Conservation (phyloP, 1,140 invertebrate species). For the Megalopta genalis region DNA sequence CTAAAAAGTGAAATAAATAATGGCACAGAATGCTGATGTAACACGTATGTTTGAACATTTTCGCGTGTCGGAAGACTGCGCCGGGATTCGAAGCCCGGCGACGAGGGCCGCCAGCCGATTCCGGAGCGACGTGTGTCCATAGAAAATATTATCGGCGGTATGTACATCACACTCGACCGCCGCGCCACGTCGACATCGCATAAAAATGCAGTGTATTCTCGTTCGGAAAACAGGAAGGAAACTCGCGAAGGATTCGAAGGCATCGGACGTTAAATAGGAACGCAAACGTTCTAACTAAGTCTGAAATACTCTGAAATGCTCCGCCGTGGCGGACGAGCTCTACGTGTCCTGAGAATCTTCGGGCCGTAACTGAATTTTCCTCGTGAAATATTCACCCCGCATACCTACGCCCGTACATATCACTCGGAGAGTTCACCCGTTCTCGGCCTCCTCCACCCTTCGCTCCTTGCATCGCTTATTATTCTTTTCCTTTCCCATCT, state of each 20-base stretch:
- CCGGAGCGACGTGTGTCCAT: background rate
- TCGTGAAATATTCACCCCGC: constrained; percentile 78
- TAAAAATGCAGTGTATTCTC: constrained; percentile 56
- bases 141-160: background rate
- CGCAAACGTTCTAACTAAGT: constrained; percentile 79
- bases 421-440: constrained; percentile 67
- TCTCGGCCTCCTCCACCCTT: constrained; percentile 49
- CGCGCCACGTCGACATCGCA: constrained; percentile 11
- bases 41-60: no score
- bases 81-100: no score
- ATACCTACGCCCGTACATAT: constrained; percentile 76
- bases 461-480: constrained; percentile 34
- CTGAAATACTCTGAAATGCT: constrained; percentile 75
- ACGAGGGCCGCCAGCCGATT: background rate
- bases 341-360: constrained; percentile 77
- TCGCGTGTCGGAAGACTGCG: no score
- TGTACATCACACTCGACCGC: background rate
- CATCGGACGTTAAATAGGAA: constrained; percentile 74
- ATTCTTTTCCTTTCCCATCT: constrained; percentile 15
- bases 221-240: constrained; percentile 51
- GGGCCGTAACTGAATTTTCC: constrained; percentile 78
- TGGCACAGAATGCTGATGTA: no score
- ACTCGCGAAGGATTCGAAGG: constrained; percentile 56
- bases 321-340: constrained; percentile 65
- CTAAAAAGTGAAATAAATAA: no score